A percentile compares a stretch with the other conserved stretches of the same genome.
These are phyloP conservation scores for Dendrolimus kikuchii DNA, from an alignment of 1,140 invertebrate species.

Conservation along the genomic window DNA sequence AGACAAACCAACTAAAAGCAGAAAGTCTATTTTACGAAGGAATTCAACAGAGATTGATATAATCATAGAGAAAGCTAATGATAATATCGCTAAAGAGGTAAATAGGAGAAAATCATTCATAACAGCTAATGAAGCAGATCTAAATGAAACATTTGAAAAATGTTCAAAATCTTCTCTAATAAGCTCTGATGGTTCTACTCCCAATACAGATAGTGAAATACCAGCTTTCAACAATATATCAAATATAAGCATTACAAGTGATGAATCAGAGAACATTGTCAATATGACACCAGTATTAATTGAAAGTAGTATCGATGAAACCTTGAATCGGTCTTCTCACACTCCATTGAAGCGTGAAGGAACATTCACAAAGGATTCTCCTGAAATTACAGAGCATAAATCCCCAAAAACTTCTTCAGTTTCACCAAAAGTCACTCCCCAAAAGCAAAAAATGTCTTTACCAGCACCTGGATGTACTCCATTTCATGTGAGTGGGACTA, in stretches of 20 bases:
- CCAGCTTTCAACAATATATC: slow-evolving; percentile 34
- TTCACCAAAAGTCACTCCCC: slow-evolving; percentile 23
- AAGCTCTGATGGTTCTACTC: slow-evolving; percentile 17
- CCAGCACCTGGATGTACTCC: slow-evolving; percentile 57
- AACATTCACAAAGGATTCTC: slow-evolving; percentile 47
- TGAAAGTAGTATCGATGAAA: slow-evolving; percentile 53
- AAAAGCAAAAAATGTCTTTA: slow-evolving; percentile 30
- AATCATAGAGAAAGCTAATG: background rate
- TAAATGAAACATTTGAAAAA: slow-evolving; percentile 15
- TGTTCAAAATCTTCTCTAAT: slow-evolving; percentile 31
- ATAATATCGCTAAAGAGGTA: background rate
- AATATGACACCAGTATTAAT: slow-evolving; percentile 46
- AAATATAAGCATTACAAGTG: slow-evolving; percentile 45
- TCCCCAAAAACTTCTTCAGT: background rate
- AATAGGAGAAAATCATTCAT: background rate
- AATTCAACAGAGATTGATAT: too few species aligned
- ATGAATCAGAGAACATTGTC: slow-evolving; percentile 37
- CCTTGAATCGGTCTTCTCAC: slow-evolving; percentile 4
- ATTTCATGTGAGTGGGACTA: slow-evolving; percentile 30
- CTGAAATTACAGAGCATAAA: slow-evolving; percentile 12
- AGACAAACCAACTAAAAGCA: too few species aligned
- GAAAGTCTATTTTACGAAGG: too few species aligned
- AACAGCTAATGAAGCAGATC: background rate
- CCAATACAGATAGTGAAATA: too few species aligned
- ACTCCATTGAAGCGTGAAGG: slow-evolving; percentile 45